Base-by-base conservation (phyloP, 2,797 vertebrate genomes). In the Florisuga fusca region DNA sequence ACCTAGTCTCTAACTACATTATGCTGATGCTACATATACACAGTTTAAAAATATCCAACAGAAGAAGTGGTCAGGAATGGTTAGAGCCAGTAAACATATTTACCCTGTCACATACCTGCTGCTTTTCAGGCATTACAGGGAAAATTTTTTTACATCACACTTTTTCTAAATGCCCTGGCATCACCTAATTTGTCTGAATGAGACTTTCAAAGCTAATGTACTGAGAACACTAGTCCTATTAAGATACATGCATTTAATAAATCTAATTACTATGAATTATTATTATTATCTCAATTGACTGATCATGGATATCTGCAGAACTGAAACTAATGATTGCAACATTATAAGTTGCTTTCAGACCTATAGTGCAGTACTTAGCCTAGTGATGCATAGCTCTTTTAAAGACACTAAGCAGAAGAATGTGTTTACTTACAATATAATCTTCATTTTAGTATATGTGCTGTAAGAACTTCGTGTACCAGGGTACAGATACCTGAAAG, bases 401-500 rank as follows among this genome's bases (percentile, higher is more conserved):
- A 46, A 69, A 73, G 15, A 29, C 15, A 66, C 45, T 75, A 72
- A 51, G 12, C 3, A 68, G 21, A 84, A 68, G 3, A 46, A 26
- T 38, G 1, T 43, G 16, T 50, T 71, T 78, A 57, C 5, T 45
- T 46, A 21, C 3, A 89, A 33, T 3, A 64, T 34, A 69, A 29
- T 74, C 33, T 79, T 69, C 3, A 10, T 67, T 92, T 90, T 77
- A 26, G 4, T 71, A 26, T 77, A 91, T 79, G 59, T 73, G 48
- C 68, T 95, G 18, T 69, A 72, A 96, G 69, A 83, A 73, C 15
- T 74, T 75, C 43, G 8, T 89, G 25, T 71, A 76, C 29, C 46
- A 86, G 9, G 54, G 89, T 80, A 96, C 20, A 81, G 73, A 62
- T 61, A 95, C 41, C 61, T 89, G 69, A 94, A 95, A 96, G 29